These are phyloP conservation scores for Quadriops clusia DNA, from an alignment of 2,888 invertebrate genomes.

Conservation along the genomic window DNA sequence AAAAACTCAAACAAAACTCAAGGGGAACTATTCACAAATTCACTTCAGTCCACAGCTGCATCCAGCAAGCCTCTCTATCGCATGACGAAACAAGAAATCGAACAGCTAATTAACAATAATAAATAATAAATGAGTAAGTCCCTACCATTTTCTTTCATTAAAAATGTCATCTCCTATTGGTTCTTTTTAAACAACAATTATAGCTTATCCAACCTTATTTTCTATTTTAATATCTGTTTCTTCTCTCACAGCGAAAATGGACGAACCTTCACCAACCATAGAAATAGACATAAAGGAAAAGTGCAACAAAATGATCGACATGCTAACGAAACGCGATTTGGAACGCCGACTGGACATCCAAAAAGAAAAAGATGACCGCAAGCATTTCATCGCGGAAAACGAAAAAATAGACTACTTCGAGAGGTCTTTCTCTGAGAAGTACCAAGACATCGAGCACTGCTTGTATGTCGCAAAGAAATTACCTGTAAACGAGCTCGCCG, in stretches of 20 bases:
- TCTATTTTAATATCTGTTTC: too few species aligned
- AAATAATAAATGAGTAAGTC: too few species aligned
- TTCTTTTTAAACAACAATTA: too few species aligned
- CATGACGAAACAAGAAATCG: slow-evolving; percentile 40
- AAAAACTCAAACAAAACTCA: too few species aligned
- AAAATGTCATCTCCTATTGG: too few species aligned
- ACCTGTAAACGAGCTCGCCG: slow-evolving; percentile 41
- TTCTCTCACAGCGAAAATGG: too few species aligned
- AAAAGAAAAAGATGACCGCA: slow-evolving; percentile 51
- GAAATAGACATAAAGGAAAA: slow-evolving; percentile 26
- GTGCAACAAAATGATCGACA: slow-evolving; percentile 35
- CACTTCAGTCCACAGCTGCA: too few species aligned
- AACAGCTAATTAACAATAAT: slow-evolving; percentile 28
- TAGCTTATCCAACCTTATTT: too few species aligned
- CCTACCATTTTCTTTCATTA: too few species aligned
- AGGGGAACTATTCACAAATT: too few species aligned
- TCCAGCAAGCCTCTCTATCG: slow-evolving; percentile 37
- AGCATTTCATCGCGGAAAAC: slow-evolving; percentile 47
- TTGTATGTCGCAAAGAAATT: slow-evolving; percentile 38
- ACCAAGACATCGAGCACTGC: slow-evolving; percentile 51
- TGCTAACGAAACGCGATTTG: slow-evolving; percentile 44
- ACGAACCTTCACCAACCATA: slow-evolving; percentile 20
- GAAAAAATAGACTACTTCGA: slow-evolving; percentile 62
- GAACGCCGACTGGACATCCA: slow-evolving; percentile 54
- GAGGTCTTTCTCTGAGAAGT: slow-evolving; percentile 53